These are phyloP conservation scores for Dynastes tityus DNA, from an alignment of 2,888 invertebrate species.

Conservation along the genomic window DNA sequence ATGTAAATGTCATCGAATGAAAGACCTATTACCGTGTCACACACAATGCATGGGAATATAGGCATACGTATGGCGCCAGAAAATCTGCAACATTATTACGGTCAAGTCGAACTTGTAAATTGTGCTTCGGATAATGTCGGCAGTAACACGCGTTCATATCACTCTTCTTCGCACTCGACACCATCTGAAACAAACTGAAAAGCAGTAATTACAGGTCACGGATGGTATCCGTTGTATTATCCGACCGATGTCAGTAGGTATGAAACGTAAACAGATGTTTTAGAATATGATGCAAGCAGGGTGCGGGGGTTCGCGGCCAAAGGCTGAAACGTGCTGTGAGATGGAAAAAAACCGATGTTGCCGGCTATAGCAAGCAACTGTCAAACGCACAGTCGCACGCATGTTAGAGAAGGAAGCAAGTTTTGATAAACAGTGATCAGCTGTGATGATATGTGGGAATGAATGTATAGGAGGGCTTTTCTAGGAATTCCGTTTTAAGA, in stretches of 20 bases:
- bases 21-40: too few species aligned
- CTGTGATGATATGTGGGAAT: conserved; percentile 29
- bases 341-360: conserved; percentile 27
- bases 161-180: not conserved
- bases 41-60: too few species aligned
- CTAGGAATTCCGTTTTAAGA: conserved; percentile 4
- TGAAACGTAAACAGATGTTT: conserved; percentile 41
- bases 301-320: conserved; percentile 12
- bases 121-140: not conserved
- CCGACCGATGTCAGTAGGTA: conserved; percentile 27
- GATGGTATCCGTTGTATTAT: conserved; percentile 10
- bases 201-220: conserved; percentile 11
- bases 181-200: not conserved
- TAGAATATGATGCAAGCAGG: conserved; percentile 7
- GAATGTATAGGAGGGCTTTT: not conserved
- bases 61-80: not conserved
- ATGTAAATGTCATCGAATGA: too few species aligned
- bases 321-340: conserved; percentile 16
- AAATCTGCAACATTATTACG: not conserved
- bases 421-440: conserved; percentile 43
- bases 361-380: conserved; percentile 39
- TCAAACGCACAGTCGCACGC: conserved; percentile 41
- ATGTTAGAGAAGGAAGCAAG: conserved; percentile 29
- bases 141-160: not conserved
- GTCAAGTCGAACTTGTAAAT: not conserved